Conservation (phyloP, 2,113 vertebrate genomes). For the Melospiza georgiana region DNA sequence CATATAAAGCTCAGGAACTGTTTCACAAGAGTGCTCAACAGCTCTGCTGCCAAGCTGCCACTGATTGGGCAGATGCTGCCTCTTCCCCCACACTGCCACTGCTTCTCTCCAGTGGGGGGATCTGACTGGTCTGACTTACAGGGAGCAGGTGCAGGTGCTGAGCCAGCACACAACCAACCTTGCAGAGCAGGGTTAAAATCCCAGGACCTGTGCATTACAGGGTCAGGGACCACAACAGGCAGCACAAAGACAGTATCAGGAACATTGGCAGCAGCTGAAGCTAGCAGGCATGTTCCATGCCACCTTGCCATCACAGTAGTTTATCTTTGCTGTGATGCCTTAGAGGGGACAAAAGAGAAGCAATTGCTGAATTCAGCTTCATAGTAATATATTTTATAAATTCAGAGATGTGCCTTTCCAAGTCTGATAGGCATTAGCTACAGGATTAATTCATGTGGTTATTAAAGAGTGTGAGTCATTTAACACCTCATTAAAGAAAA, state of each 20-base stretch:
- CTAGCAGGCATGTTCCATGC: not conserved
- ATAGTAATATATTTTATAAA: not conserved
- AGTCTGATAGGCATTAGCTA: not conserved
- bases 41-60: not conserved
- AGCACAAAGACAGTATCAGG: not conserved
- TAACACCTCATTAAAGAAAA: not conserved
- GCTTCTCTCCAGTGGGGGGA: not conserved
- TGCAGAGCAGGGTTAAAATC: not conserved
- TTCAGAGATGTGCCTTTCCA: not conserved
- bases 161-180: not conserved
- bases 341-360: not conserved
- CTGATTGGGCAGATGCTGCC: not conserved
- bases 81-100: not conserved
- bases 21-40: not conserved
- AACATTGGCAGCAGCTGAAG: not conserved
- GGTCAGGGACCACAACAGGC: not conserved
- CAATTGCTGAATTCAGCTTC: not conserved
- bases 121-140: fast-evolving
- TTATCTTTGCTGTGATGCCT: not conserved
- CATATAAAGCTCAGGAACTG: not conserved
- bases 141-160: not conserved
- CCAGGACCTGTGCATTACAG: not conserved
- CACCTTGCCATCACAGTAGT: not conserved
- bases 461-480: not conserved
- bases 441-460: not conserved